A percentile compares a stretch with the other conserved stretches of the same genome.
phyloP scores from a whole-genome alignment of 2,797 vertebrate genomes.

The Pempheris klunzingeri region DNA sequence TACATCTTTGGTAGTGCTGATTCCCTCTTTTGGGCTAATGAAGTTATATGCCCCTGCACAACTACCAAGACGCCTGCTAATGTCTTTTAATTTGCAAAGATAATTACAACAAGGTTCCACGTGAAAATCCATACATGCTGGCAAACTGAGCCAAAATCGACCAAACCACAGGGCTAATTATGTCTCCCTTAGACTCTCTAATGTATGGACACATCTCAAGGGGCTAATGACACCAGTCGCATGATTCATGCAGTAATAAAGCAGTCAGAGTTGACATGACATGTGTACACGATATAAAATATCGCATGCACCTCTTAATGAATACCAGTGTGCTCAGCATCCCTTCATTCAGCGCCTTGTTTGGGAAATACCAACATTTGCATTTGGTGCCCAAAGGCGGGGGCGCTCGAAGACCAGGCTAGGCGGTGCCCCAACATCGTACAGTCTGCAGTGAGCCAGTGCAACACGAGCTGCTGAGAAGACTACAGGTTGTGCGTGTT shows the following conservation, averaged over 20 bases:
- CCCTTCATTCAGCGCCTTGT: slow-evolving; percentile 30
- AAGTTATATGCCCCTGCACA: slow-evolving; percentile 77
- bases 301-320: slow-evolving; percentile 33
- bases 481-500: slow-evolving; percentile 32
- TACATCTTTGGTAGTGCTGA: slow-evolving; percentile 74
- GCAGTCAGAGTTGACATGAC: slow-evolving; percentile 55
- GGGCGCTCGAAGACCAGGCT: slow-evolving; percentile 33
- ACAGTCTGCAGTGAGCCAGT: slow-evolving; percentile 40
- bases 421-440: slow-evolving; percentile 34
- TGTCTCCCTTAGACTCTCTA: slow-evolving; percentile 55
- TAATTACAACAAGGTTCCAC: slow-evolving; percentile 83
- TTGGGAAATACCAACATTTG: slow-evolving; percentile 70
- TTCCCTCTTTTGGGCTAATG: slow-evolving; percentile 79
- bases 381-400: slow-evolving; percentile 61
- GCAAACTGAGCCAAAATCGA: slow-evolving; percentile 75
- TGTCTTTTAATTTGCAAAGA: slow-evolving; percentile 84
- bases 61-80: slow-evolving; percentile 75
- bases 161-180: slow-evolving; percentile 68
- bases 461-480: slow-evolving; percentile 23
- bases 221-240: slow-evolving; percentile 62
- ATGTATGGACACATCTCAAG: slow-evolving; percentile 57
- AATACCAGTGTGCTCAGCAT: slow-evolving; percentile 59
- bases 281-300: slow-evolving; percentile 59
- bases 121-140: slow-evolving; percentile 77
- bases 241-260: slow-evolving; percentile 61